phyloP scores from a whole-genome alignment of 64 coral and sea anemone species.

The Orbicella faveolata region DNA sequence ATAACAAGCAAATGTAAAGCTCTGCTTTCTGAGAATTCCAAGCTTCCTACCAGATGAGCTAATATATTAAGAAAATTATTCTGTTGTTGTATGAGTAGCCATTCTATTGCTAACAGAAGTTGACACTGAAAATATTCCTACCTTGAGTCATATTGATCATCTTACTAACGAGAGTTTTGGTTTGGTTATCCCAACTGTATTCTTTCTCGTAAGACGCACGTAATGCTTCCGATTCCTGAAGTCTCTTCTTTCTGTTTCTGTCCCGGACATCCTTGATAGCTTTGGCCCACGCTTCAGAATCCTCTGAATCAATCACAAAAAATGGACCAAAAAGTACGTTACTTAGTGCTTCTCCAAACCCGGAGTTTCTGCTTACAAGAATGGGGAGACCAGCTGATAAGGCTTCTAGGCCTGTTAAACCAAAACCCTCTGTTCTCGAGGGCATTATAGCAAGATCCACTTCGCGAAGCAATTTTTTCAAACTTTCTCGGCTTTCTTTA shows the following conservation, averaged over 20 bases:
- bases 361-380: not conserved
- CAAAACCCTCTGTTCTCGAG: conserved; percentile 19
- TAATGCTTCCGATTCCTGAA: not conserved
- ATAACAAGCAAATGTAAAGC: too few species aligned
- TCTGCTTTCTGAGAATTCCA: too few species aligned
- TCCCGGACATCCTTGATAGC: not conserved
- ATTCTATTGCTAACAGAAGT: too few species aligned
- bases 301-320: not conserved
- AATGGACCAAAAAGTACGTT: not conserved
- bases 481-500: not conserved
- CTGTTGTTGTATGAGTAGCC: too few species aligned
- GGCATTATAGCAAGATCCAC: conserved; percentile 7
- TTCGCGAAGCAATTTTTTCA: not conserved
- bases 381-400: conserved; percentile 27
- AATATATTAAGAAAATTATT: too few species aligned
- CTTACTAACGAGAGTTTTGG: not conserved
- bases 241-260: not conserved
- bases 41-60: too few species aligned
- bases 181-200: not conserved
- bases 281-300: not conserved
- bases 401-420: not conserved
- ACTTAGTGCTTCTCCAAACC: not conserved
- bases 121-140: too few species aligned
- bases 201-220: not conserved
- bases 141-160: too few species aligned